Percentiles rank a stretch among this genome's conserved stretches.
phyloP scores from a whole-genome alignment of 2,113 vertebrate species.

The human region DNA sequence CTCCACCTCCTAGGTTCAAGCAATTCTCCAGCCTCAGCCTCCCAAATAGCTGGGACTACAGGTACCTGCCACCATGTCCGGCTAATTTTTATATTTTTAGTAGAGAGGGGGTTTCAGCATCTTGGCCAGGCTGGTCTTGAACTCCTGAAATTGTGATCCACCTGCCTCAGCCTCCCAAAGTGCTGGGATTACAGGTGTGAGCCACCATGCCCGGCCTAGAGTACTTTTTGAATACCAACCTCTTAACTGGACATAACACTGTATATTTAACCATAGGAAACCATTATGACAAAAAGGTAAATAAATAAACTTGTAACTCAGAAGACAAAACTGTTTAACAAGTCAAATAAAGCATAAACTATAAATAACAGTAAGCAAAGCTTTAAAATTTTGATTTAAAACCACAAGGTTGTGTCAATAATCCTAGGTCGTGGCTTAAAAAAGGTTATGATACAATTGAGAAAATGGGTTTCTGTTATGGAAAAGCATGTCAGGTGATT shows the following conservation, averaged over 20 bases:
- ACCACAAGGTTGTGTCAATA: background rate
- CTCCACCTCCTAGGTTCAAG: no score
- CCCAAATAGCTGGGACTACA: no score
- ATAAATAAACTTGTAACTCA: background rate
- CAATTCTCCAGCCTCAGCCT: no score
- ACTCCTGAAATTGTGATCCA: no score
- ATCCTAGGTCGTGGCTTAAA: background rate
- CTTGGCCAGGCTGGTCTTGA: no score
- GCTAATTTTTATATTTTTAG: no score
- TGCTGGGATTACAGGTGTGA: no score
- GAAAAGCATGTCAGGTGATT: background rate
- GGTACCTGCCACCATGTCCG: no score
- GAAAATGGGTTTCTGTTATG: background rate
- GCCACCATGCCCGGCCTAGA: background rate
- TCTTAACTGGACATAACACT: background rate
- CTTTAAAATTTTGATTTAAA: background rate
- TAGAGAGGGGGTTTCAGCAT: no score
- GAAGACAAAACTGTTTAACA: background rate
- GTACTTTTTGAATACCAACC: background rate
- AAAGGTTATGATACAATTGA: background rate
- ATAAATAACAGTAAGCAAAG: background rate
- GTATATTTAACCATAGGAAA: background rate
- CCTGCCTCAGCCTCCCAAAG: no score
- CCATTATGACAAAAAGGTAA: background rate
- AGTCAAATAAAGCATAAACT: background rate